Evolutionary conservation across 2,888 invertebrate genomes (phyloP), one percentile per base, ranked within the genome.

Genomic region (Mongoloraphidia duomilia): DNA sequence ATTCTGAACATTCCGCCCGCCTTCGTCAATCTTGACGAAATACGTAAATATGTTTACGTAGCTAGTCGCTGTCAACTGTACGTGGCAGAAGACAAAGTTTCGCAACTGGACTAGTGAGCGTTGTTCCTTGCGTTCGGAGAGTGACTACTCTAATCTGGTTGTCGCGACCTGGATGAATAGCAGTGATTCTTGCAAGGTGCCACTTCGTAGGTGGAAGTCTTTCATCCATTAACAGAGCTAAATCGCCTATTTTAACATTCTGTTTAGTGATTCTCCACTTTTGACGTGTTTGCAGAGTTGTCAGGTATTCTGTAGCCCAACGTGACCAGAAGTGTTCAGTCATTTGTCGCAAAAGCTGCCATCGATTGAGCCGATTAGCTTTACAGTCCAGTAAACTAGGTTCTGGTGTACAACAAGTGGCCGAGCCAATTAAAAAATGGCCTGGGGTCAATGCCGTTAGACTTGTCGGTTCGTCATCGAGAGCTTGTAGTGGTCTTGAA

Each of bases 401-500:
- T 34, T 46, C 46, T n/a, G 50, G 53, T 8, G 51, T n/a, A n/a
- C 47, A 36, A 9, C 37, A 45, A 9, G 51, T 34, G 10, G 50
- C 13, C 13, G 40, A 35, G 11, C 51, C 51, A 42, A 53, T 52
- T 8, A 55, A 46, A 35, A 56, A 55, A 42, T 55, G 55, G 12
- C 45, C 52, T 9, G 55, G 50, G 2, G 54, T 55, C 5, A 54
- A 44, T 2, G 49, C 47, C 12, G 39, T 33, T 10, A 48, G 43
- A 33, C 55, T 54, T n/a, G 36, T 45, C 9, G 56, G 54, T 12
- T 58, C 57, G 12, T 40, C 13, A 13, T 9, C 11, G 13, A 40
- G 11, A 13, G n/a, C 8, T 40, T n/a, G 9, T 40, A n/a, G 8
- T 8, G 40, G 40, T 40, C 40, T 40, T 12, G 40, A 40, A 40